These are phyloP conservation scores for Sericinus montela DNA, from an alignment of 2,888 invertebrate genomes.

Conservation along the genomic window DNA sequence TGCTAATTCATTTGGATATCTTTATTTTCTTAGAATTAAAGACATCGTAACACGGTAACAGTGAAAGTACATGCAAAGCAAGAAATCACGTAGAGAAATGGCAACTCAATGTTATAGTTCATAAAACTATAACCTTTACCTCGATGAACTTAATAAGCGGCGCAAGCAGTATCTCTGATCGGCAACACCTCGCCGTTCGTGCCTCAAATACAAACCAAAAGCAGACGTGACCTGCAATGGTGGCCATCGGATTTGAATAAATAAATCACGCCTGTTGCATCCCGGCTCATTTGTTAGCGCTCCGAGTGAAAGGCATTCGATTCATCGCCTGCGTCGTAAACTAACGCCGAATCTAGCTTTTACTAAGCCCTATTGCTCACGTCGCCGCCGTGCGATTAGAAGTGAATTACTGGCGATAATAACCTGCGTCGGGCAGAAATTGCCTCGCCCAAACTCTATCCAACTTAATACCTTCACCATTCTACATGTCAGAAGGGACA, in stretches of 20 bases:
- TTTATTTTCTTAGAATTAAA: no score
- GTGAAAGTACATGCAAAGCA: neutral
- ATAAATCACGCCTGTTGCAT: constrained; percentile 54
- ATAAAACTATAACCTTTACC: constrained; percentile 34
- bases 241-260: constrained; percentile 64
- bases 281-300: constrained; percentile 63
- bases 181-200: constrained; percentile 50
- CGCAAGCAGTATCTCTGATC: constrained; percentile 40
- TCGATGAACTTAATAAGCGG: constrained; percentile 34
- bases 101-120: constrained; percentile 28
- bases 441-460: neutral
- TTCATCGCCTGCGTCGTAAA: constrained; percentile 51
- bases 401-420: no score
- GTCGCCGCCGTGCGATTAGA: constrained; percentile 18
- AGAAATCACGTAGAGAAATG: constrained; percentile 22
- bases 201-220: constrained; percentile 44
- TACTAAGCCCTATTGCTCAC: constrained; percentile 39
- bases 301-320: constrained; percentile 58
- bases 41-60: no score
- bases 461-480: constrained; percentile 50
- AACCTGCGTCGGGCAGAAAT: no score
- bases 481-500: constrained; percentile 38
- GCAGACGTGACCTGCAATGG: constrained; percentile 59
- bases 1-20: no score
- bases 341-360: constrained; percentile 46